These are phyloP conservation scores for Desmodus rotundus DNA, from an alignment of 2,113 vertebrate genomes.

Conservation along the genomic window DNA sequence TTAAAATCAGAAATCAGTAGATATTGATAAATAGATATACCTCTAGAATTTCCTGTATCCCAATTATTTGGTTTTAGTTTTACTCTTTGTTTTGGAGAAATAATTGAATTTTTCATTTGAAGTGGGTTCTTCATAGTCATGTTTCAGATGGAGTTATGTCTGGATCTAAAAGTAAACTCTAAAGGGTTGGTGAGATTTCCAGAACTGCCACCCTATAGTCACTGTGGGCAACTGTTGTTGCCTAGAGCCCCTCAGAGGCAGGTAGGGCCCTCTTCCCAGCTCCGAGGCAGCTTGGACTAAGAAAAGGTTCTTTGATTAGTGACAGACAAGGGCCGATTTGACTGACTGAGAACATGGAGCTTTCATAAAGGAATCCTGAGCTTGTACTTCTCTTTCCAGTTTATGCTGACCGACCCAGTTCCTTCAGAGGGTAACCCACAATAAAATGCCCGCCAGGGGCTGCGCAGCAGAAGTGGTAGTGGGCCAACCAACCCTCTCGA, in stretches of 20 bases:
- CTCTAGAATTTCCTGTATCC: not conserved
- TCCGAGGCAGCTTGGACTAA: not conserved
- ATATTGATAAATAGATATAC: not conserved
- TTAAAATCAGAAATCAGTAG: not conserved
- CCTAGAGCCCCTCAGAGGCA: not conserved
- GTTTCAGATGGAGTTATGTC: not conserved
- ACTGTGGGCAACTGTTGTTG: not conserved
- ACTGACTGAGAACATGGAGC: not conserved
- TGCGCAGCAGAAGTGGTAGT: not conserved
- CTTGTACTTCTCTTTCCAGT: conserved; percentile 16
- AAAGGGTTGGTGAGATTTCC: not conserved
- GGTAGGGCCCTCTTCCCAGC: not conserved
- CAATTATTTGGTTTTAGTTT: conserved; percentile 29
- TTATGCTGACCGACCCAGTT: not conserved
- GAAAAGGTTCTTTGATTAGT: not conserved
- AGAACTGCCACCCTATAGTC: not conserved
- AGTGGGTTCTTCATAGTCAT: not conserved
- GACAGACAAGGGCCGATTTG: not conserved
- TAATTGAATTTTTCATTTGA: conserved; percentile 6
- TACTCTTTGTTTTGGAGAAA: conserved; percentile 1
- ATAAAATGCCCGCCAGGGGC: not conserved
- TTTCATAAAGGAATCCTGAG: conserved; percentile 3
- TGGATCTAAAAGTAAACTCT: conserved; percentile 20
- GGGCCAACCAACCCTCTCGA: not conserved
- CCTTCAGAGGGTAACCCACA: not conserved